phyloP scores from a whole-genome alignment of 2,113 vertebrate species.

The Sceloporus undulatus region DNA sequence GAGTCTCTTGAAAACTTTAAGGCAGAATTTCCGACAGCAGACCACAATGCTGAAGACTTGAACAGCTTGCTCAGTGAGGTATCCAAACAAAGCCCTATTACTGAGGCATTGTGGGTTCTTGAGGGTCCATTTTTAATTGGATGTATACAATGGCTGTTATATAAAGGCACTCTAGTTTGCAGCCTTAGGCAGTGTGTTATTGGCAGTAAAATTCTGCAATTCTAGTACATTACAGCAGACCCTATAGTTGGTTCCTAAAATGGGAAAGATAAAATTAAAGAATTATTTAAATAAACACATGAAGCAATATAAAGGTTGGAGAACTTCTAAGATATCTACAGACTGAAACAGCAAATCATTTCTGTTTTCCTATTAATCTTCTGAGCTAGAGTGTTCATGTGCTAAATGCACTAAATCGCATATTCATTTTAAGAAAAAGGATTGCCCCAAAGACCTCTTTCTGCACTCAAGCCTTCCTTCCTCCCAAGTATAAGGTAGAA shows the following conservation, averaged over 20 bases:
- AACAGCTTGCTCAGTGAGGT: conserved; percentile 78
- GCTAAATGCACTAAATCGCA: neutral
- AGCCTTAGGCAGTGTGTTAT: conserved; percentile 86
- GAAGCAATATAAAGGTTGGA: conserved; percentile 4
- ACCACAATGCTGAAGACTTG: conserved; percentile 73
- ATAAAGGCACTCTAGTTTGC: conserved; percentile 95
- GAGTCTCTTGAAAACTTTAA: conserved; percentile 79
- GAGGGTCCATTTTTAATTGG: conserved; percentile 78
- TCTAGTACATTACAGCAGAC: conserved; percentile 83
- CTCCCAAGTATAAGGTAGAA: neutral
- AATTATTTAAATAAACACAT: conserved; percentile 1
- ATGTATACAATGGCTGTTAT: conserved; percentile 83
- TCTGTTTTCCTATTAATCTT: neutral
- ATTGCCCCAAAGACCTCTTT: neutral
- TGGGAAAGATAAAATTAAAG: conserved; percentile 34
- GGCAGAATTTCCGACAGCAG: conserved; percentile 79
- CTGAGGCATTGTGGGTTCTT: conserved; percentile 73
- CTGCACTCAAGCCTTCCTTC: neutral
- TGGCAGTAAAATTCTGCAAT: conserved; percentile 81
- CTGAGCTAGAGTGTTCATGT: neutral
- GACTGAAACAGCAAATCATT: neutral
- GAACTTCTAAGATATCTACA: conserved; percentile 3
- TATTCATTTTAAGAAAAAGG: neutral
- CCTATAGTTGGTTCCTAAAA: conserved; percentile 81
- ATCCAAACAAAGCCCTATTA: conserved; percentile 77